These are phyloP conservation scores for Scaptomyza caliginosa DNA, from an alignment of 2,888 invertebrate genomes.

Conservation along the genomic window DNA sequence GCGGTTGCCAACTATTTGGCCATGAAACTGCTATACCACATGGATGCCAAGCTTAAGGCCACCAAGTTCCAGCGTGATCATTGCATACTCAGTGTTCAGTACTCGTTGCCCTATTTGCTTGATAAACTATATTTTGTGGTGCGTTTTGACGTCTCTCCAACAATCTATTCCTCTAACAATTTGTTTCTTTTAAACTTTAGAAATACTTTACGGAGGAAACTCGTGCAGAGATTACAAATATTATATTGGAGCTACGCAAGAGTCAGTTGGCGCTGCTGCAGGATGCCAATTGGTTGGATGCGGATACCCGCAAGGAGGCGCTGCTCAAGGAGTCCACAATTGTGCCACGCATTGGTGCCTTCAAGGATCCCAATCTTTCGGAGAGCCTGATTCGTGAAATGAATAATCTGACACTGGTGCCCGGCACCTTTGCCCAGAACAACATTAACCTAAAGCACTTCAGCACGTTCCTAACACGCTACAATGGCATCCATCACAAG, in stretches of 20 bases:
- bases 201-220: slow-evolving; percentile 69
- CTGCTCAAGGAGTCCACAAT: slow-evolving; percentile 73
- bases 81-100: slow-evolving; percentile 57
- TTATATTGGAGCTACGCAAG: slow-evolving; percentile 74
- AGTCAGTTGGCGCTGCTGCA: slow-evolving; percentile 61
- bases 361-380: slow-evolving; percentile 51
- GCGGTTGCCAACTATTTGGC: slow-evolving; percentile 82
- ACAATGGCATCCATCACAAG: slow-evolving; percentile 57
- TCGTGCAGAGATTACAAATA: slow-evolving; percentile 55
- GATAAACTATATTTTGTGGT: slow-evolving; percentile 75
- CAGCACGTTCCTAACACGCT: slow-evolving; percentile 60
- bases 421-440: slow-evolving; percentile 64
- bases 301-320: slow-evolving; percentile 72
- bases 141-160: slow-evolving; percentile 9
- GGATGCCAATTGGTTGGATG: slow-evolving; percentile 79
- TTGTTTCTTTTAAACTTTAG: slow-evolving; percentile 20
- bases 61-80: slow-evolving; percentile 67
- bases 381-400: slow-evolving; percentile 66
- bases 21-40: slow-evolving; percentile 71
- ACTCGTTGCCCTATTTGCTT: slow-evolving; percentile 54
- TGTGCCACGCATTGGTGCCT: slow-evolving; percentile 61
- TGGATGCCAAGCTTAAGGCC: slow-evolving; percentile 73
- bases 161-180: background rate
- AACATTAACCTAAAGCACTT: slow-evolving; percentile 68
- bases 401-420: slow-evolving; percentile 56